These are phyloP conservation scores for Plutella xylostella DNA, from an alignment of 2,888 invertebrate genomes.

Conservation along the genomic window DNA sequence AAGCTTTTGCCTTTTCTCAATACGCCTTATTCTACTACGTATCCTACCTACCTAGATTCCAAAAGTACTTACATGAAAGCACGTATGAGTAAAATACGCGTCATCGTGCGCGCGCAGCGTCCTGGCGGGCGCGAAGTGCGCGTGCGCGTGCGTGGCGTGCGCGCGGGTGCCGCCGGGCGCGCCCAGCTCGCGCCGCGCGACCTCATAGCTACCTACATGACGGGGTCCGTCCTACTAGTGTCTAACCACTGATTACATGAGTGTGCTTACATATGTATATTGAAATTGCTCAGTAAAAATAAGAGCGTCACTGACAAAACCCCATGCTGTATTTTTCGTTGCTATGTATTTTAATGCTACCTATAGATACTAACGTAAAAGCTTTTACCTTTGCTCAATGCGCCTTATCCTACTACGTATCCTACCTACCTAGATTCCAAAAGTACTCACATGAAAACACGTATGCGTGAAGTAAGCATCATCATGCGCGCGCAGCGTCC, in stretches of 20 bases:
- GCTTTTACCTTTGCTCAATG: no score
- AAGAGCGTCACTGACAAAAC: no score
- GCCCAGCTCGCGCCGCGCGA: neutral
- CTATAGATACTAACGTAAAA: no score
- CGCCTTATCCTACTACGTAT: no score
- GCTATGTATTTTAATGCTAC: no score
- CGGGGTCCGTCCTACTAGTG: neutral
- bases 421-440: no score
- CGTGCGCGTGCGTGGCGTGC: neutral
- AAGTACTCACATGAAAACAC: constrained; percentile 72
- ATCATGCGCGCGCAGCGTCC: constrained; percentile 60
- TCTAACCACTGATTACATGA: no score
- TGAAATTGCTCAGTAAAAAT: no score
- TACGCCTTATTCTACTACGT: no score
- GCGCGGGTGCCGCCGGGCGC: neutral
- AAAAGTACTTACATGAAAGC: constrained; percentile 68
- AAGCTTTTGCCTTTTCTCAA: no score
- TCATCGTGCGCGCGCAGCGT: neutral
- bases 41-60: neutral
- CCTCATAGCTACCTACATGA: neutral
- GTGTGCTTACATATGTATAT: no score
- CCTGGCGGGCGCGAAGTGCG: neutral
- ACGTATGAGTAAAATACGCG: constrained; percentile 70
- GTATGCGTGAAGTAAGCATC: constrained; percentile 77
- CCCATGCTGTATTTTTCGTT: no score